Conservation (phyloP, 1,140 invertebrate species). For the Scaptomyza graminum region DNA sequence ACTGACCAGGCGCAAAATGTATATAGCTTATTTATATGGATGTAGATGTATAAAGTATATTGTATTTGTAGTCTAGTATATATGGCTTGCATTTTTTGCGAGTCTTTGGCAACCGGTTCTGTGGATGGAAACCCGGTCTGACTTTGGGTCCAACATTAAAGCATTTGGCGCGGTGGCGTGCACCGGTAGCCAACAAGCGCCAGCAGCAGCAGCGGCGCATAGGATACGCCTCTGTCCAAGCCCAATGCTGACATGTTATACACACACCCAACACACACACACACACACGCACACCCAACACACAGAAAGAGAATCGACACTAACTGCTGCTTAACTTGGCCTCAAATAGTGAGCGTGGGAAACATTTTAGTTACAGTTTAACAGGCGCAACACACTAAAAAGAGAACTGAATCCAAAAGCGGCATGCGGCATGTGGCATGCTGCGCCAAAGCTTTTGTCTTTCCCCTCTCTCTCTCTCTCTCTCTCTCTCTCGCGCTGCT, state of each 20-base stretch:
- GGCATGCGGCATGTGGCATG: conserved; percentile 14
- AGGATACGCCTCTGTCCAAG: conserved; percentile 35
- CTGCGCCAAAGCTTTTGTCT: background rate
- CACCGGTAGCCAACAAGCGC: conserved; percentile 75
- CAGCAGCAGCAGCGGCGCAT: conserved; percentile 33
- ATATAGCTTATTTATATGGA: background rate
- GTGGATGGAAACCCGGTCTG: background rate
- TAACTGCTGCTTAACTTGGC: conserved; percentile 4
- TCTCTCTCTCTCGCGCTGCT: too few relatives aligned
- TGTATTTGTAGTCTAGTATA: conserved; percentile 6
- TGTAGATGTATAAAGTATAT: background rate
- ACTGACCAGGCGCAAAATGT: background rate
- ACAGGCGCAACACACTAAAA: conserved; percentile 1
- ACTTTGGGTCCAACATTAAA: conserved; percentile 11
- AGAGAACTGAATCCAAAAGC: background rate
- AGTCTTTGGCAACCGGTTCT: conserved; percentile 48
- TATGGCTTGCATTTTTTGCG: conserved; percentile 32
- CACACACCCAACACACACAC: conserved; percentile 12
- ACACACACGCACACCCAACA: conserved; percentile 9
- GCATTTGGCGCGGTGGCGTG: conserved; percentile 47
- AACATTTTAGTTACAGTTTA: conserved; percentile 12
- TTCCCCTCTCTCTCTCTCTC: background rate
- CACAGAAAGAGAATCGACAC: background rate
- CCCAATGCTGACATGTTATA: conserved; percentile 58
- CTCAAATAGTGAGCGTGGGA: conserved; percentile 45